Evolutionary conservation across 2,797 vertebrate species (phyloP).

Genomic region (Pseudochirops corinnae): DNA sequence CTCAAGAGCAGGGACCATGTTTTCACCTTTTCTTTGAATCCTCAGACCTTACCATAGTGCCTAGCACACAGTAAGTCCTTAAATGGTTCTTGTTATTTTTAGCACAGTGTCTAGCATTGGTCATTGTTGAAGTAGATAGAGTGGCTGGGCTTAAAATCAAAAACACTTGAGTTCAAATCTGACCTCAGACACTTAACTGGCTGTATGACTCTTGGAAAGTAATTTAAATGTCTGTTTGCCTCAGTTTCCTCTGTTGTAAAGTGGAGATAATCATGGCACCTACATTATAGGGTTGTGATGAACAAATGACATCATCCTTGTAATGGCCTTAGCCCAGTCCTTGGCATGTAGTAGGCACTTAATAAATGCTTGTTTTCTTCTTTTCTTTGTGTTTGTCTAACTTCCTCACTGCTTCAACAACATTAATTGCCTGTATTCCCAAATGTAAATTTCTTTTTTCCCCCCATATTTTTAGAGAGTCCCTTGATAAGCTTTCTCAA

Average conservation of each 20-base stretch:
- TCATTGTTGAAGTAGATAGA: not conserved
- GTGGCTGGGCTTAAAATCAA: not conserved
- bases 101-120: no score
- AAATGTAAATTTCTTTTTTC: not conserved
- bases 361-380: not conserved
- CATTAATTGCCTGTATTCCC: conserved; percentile 23
- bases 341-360: not conserved
- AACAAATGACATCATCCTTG: not conserved
- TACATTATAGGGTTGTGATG: not conserved
- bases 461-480: conserved; percentile 88
- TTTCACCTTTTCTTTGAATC: not conserved
- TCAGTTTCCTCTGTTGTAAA: not conserved
- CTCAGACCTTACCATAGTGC: not conserved
- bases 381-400: not conserved
- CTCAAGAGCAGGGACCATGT: not conserved
- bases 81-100: not conserved
- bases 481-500: conserved; percentile 93
- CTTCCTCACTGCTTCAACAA: not conserved
- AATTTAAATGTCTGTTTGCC: not conserved
- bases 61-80: not conserved
- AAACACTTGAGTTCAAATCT: not conserved
- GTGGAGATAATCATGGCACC: not conserved
- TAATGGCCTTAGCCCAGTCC: not conserved
- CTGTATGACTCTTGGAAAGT: not conserved
- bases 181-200: not conserved